These are phyloP conservation scores for Numida meleagris DNA, from an alignment of 2,113 vertebrate genomes.

Conservation along the genomic window DNA sequence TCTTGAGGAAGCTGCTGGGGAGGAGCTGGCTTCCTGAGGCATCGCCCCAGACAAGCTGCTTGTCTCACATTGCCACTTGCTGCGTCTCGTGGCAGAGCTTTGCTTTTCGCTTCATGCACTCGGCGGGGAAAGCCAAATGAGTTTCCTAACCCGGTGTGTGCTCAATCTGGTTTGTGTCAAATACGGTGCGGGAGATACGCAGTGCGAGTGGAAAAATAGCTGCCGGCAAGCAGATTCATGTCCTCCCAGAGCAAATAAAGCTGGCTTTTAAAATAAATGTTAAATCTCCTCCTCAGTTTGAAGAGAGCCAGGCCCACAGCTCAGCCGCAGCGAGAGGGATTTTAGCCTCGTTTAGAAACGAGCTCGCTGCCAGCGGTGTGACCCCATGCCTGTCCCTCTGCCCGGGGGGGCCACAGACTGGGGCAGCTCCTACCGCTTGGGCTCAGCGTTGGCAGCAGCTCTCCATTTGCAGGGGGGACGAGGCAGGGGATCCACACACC, in stretches of 20 bases:
- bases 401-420: slow-evolving; percentile 28
- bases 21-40: neutral
- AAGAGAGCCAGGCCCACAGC: neutral
- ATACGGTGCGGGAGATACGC: slow-evolving; percentile 22
- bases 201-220: slow-evolving; percentile 41
- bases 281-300: slow-evolving; percentile 31
- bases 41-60: neutral
- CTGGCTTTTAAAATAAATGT: slow-evolving; percentile 54
- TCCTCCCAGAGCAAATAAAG: slow-evolving; percentile 48
- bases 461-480: neutral
- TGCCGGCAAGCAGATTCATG: neutral
- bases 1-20: neutral
- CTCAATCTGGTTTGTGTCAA: slow-evolving; percentile 71
- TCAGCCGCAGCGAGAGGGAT: neutral
- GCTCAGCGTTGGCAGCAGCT: neutral
- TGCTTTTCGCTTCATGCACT: slow-evolving; percentile 3
- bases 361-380: neutral
- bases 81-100: neutral
- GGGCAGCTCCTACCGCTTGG: neutral
- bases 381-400: neutral
- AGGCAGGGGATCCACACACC: neutral
- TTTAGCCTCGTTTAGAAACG: slow-evolving; percentile 29
- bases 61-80: neutral
- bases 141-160: slow-evolving; percentile 60
- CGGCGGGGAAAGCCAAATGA: slow-evolving; percentile 51